A percentile compares a stretch with the other conserved stretches of the same genome.
These are phyloP conservation scores for Vanessa atalanta DNA, from an alignment of 1,140 invertebrate genomes.

Conservation along the genomic window DNA sequence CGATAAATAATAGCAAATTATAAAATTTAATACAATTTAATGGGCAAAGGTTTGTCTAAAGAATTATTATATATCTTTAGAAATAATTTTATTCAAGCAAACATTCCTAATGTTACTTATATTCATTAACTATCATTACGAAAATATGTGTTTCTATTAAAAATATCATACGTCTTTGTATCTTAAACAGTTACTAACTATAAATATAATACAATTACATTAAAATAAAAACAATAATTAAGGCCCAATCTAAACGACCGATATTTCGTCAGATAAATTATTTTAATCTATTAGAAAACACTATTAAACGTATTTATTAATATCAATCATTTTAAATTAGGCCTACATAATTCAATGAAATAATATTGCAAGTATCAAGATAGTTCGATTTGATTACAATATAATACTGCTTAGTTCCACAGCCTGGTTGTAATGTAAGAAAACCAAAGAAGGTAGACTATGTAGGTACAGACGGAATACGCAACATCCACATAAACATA, in stretches of 20 bases:
- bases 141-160: too few relatives aligned
- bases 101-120: too few relatives aligned
- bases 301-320: too few relatives aligned
- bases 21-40: too few relatives aligned
- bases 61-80: too few relatives aligned
- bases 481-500: neutral
- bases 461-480: slow-evolving; percentile 5
- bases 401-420: slow-evolving; percentile 43
- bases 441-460: slow-evolving; percentile 8
- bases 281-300: neutral
- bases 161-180: slow-evolving; percentile 2
- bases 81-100: too few relatives aligned
- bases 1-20: too few relatives aligned
- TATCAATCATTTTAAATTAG: neutral
- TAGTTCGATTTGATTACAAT: slow-evolving; percentile 23
- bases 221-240: neutral
- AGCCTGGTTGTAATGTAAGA: slow-evolving; percentile 33
- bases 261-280: neutral
- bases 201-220: neutral
- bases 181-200: neutral
- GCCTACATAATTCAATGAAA: neutral
- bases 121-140: too few relatives aligned
- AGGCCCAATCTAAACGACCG: neutral
- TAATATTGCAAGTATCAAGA: slow-evolving; percentile 23
- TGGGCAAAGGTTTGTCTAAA: too few relatives aligned